phyloP scores from a whole-genome alignment of 1,140 invertebrate genomes.

The Doryteuthis pealeii region DNA sequence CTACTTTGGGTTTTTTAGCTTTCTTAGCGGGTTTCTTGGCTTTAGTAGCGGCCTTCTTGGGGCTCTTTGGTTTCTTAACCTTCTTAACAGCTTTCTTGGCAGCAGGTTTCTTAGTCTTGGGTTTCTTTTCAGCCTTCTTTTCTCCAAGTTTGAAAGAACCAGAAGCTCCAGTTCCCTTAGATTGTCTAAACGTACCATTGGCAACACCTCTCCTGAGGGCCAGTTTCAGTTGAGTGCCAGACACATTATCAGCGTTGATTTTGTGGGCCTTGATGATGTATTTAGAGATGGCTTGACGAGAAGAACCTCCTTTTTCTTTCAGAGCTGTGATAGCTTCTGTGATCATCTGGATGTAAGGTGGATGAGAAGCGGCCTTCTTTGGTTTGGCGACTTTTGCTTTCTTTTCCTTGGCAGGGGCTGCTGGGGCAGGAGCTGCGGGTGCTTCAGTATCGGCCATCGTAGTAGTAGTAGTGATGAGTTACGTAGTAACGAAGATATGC shows the following conservation, averaged over 20 bases:
- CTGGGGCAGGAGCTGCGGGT: background rate
- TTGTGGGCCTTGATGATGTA: constrained; percentile 53
- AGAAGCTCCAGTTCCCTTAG: constrained; percentile 55
- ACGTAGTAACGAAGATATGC: too few species aligned
- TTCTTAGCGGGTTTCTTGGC: constrained; percentile 21
- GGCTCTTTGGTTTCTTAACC: constrained; percentile 17
- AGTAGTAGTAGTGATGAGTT: background rate
- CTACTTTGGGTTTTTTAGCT: background rate
- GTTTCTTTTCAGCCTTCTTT: constrained; percentile 20
- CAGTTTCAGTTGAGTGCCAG: too few species aligned
- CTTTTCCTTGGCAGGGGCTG: constrained; percentile 17
- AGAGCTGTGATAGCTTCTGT: constrained; percentile 29
- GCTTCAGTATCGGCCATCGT: background rate
- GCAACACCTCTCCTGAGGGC: constrained; percentile 47
- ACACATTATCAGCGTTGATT: constrained; percentile 46
- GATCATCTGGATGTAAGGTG: constrained; percentile 41
- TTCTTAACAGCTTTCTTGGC: constrained; percentile 26
- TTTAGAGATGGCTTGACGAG: constrained; percentile 57
- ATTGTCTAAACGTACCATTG: constrained; percentile 47
- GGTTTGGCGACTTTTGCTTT: constrained; percentile 35
- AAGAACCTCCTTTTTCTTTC: constrained; percentile 49
- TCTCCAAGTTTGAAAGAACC: constrained; percentile 50
- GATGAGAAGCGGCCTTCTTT: constrained; percentile 33
- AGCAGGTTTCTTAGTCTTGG: constrained; percentile 22
- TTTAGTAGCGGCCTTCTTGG: constrained; percentile 1